phyloP scores from a whole-genome alignment of 2,797 vertebrate species.

The Poecilia velifera region DNA sequence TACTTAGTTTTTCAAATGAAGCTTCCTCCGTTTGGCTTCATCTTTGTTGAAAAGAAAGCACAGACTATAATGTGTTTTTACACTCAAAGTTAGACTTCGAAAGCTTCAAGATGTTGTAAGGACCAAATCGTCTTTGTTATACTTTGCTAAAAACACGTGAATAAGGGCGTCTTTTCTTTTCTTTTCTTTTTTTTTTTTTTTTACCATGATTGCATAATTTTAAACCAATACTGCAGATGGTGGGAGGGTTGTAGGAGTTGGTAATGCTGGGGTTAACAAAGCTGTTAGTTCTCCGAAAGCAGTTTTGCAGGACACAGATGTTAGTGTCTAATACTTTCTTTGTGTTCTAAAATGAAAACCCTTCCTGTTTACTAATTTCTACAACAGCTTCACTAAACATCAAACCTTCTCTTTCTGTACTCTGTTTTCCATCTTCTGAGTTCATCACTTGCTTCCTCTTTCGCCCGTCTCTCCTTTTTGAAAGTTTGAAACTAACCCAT shows the following conservation, averaged over 20 bases:
- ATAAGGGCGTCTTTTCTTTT: neutral
- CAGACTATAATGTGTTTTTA: neutral
- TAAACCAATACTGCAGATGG: neutral
- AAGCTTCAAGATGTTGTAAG: neutral
- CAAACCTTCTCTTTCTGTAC: slow-evolving; percentile 11
- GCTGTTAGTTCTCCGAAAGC: neutral
- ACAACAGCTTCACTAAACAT: slow-evolving; percentile 63
- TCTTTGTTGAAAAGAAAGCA: neutral
- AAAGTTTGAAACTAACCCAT: slow-evolving; percentile 2
- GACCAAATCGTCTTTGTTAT: neutral
- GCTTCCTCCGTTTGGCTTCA: neutral
- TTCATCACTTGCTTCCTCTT: neutral
- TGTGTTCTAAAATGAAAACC: slow-evolving; percentile 51
- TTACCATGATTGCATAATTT: neutral
- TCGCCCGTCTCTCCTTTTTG: neutral
- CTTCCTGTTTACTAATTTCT: slow-evolving; percentile 56
- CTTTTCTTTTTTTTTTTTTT: too few species aligned
- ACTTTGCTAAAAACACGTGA: neutral
- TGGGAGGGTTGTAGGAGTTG: neutral
- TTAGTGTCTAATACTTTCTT: slow-evolving; percentile 33
- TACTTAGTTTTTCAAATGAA: neutral
- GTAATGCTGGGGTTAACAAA: neutral
- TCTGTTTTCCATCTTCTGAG: neutral
- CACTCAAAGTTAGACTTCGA: neutral
- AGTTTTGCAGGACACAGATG: slow-evolving; percentile 55